Percentiles rank a stretch among this genome's conserved stretches.
Evolutionary conservation across 2,888 invertebrate genomes (phyloP).

Genomic region (Epirrita christyi): DNA sequence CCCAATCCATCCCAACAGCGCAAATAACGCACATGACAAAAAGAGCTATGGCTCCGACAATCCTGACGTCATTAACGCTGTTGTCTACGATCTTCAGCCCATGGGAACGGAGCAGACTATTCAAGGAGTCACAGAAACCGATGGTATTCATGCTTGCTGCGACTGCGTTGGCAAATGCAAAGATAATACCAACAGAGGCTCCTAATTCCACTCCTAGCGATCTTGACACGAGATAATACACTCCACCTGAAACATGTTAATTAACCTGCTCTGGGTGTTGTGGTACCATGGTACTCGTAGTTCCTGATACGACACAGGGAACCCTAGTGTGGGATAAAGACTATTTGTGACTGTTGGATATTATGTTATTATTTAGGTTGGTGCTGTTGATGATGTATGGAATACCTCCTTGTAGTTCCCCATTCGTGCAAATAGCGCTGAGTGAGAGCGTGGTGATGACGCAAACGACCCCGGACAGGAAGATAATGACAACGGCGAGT

Average conservation of each 20-base stretch:
- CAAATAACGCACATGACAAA: slow-evolving; percentile 93
- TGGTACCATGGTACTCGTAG: too few relatives aligned
- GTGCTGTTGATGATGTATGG: background rate
- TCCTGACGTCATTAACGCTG: slow-evolving; percentile 90
- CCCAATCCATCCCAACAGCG: slow-evolving; percentile 98
- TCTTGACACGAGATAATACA: slow-evolving; percentile 98
- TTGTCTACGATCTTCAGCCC: slow-evolving; percentile 89
- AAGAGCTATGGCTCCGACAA: slow-evolving; percentile 91
- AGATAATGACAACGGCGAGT: slow-evolving; percentile 85
- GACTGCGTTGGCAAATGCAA: slow-evolving; percentile 98
- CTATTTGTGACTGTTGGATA: too few relatives aligned
- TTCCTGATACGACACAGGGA: too few relatives aligned
- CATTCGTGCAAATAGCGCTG: slow-evolving; percentile 96
- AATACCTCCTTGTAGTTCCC: slow-evolving; percentile 97
- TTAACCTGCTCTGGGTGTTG: too few relatives aligned
- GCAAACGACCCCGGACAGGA: slow-evolving; percentile 83
- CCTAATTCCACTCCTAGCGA: slow-evolving; percentile 98
- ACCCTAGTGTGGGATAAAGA: too few relatives aligned
- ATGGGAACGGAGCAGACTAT: slow-evolving; percentile 87
- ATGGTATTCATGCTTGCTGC: slow-evolving; percentile 98
- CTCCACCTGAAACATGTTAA: slow-evolving; percentile 87
- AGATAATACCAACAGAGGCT: slow-evolving; percentile 97
- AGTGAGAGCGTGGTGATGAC: slow-evolving; percentile 94
- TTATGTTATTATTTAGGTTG: too few relatives aligned
- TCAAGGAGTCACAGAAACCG: slow-evolving; percentile 97